Evolutionary conservation across 2,888 invertebrate species (phyloP), one percentile per base, ranked within the genome.

Genomic region (Lottia scabra): DNA sequence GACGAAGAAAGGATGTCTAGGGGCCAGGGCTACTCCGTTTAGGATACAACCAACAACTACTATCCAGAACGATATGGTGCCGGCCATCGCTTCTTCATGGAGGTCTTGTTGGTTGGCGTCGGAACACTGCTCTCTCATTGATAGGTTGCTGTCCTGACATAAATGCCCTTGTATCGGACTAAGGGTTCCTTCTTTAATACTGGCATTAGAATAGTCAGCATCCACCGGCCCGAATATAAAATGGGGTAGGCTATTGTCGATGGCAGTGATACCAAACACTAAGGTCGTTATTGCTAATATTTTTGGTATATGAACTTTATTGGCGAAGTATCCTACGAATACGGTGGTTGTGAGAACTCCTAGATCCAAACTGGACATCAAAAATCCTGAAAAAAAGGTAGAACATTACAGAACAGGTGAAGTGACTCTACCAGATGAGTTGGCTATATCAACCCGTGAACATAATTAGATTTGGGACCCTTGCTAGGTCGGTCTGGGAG

Each of bases 361-460:
- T 23, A 85, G 80, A 71, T 86, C 84, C 65, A 85, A 83, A 68
- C 81, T 80, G 27, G 82, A 80, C 77, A 85, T 79, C n/a, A 86
- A 71, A n/a, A 86, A 67, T 0, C 56, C 56, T 56, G 23, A 1
- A 56, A n/a, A n/a, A n/a, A n/a, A n/a, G n/a, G n/a, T n/a, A n/a
- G n/a, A n/a, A n/a, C n/a, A 56, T 38, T 38, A 38, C 1, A 38
- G 1, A 38, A 38, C 5, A 8, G 10, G 38, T 38, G 30, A 56
- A 1, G n/a, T 15, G 1, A 8, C 8, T 1, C 16, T 48, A 13
- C 6, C 12, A 16, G 48, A 16, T 3, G 5, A 16, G n/a, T 56
- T 19, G 5, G n/a, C 15, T 56, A 56, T 19, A n/a, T 48, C 19
- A 48, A 6, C 15, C 16, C 8, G 19, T 19, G 12, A 48, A n/a